These are phyloP conservation scores for Platorchestia sp. DNA, from an alignment of 1,140 invertebrate species.

Conservation along the genomic window DNA sequence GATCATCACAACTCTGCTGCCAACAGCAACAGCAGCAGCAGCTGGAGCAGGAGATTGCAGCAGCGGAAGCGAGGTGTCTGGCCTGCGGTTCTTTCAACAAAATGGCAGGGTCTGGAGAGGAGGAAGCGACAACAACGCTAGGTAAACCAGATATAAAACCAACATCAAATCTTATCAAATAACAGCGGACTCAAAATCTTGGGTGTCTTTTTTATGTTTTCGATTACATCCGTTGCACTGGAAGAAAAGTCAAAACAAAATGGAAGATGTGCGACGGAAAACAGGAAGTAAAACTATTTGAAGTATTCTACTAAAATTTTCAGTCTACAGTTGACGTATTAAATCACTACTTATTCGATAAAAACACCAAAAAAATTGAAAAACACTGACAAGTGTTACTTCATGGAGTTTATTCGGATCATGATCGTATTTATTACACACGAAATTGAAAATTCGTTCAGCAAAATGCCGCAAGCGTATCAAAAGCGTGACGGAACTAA, in stretches of 20 bases:
- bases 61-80: not conserved
- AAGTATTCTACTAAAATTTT: too few species aligned
- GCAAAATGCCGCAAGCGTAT: too few species aligned
- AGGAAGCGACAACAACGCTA: not conserved
- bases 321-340: too few species aligned
- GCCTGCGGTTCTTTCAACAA: constrained; percentile 46
- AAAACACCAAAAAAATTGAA: too few species aligned
- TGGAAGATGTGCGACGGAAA: too few species aligned
- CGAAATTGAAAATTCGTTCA: too few species aligned
- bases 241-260: not conserved
- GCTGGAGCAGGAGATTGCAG: not conserved
- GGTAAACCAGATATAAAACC: not conserved
- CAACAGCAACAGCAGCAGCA: constrained; percentile 1
- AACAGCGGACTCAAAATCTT: not conserved
- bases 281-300: too few species aligned
- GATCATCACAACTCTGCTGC: not conserved
- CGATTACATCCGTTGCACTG: not conserved
- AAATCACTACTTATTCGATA: too few species aligned
- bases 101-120: constrained; percentile 18
- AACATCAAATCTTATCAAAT: not conserved
- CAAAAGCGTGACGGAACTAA: too few species aligned
- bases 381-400: too few species aligned
- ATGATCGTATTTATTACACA: too few species aligned
- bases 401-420: too few species aligned
- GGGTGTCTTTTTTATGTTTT: not conserved